A percentile compares a stretch with the other conserved stretches of the same genome.
phyloP scores from a whole-genome alignment of 2,888 invertebrate genomes.

The Dysmachus trigonus region DNA sequence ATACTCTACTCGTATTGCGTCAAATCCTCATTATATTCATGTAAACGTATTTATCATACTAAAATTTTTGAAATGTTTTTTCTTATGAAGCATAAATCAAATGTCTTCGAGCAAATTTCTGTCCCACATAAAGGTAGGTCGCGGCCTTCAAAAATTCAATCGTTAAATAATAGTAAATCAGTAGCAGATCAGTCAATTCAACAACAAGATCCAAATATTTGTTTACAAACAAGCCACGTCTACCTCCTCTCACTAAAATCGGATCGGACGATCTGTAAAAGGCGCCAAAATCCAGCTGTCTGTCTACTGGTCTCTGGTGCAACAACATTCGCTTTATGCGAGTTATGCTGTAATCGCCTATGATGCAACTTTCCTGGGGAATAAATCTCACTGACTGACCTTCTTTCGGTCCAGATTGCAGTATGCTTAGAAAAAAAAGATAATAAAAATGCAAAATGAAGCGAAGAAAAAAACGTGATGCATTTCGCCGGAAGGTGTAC shows the following conservation, averaged over 20 bases:
- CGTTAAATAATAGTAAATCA: neutral
- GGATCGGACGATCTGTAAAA: constrained; percentile 3
- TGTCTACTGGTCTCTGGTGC: neutral
- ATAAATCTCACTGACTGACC: constrained; percentile 24
- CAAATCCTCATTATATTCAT: neutral
- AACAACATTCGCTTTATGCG: constrained; percentile 19
- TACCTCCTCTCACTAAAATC: neutral
- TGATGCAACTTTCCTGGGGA: constrained; percentile 24
- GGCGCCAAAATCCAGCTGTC: neutral
- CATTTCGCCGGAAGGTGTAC: constrained; percentile 31
- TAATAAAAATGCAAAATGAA: neutral
- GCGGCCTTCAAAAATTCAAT: neutral
- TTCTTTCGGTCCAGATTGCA: constrained; percentile 26
- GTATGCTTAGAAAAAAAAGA: neutral
- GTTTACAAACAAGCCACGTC: constrained; percentile 25
- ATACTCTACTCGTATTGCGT: neutral
- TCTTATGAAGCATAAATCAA: neutral
- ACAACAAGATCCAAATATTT: neutral
- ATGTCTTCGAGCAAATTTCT: neutral
- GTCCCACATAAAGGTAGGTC: neutral
- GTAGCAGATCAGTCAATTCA: neutral
- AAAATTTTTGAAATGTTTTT: neutral
- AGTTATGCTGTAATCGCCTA: constrained; percentile 10
- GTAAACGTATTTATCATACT: neutral
- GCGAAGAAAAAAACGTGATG: constrained; percentile 17